Conservation (phyloP, 2,888 invertebrate species). For the Cordilura impudica region DNA sequence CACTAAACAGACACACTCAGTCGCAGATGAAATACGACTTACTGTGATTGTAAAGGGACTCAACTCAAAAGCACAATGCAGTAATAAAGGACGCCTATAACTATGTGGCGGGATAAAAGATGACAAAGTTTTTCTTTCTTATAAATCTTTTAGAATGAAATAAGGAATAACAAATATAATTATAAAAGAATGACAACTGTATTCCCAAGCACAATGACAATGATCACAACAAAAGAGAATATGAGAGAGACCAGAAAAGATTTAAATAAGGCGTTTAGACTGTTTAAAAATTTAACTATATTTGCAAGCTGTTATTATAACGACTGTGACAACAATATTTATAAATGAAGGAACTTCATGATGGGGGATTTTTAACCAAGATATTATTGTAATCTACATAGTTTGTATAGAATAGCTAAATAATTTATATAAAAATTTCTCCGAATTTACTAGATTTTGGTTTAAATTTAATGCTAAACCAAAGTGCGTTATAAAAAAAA, state of each 20-base stretch:
- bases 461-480: too few relatives aligned
- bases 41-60: slow-evolving; percentile 33
- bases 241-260: not conserved
- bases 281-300: too few relatives aligned
- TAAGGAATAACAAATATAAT: not conserved
- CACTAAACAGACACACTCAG: slow-evolving; percentile 18
- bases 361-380: too few relatives aligned
- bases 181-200: slow-evolving; percentile 34
- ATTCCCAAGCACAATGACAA: slow-evolving; percentile 28
- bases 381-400: too few relatives aligned
- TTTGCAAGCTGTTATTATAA: too few relatives aligned
- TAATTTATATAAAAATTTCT: too few relatives aligned
- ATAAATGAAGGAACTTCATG: too few relatives aligned
- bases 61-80: slow-evolving; percentile 41
- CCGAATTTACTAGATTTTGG: too few relatives aligned
- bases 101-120: slow-evolving; percentile 30
- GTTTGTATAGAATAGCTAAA: too few relatives aligned
- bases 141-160: not conserved
- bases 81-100: slow-evolving; percentile 40
- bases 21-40: slow-evolving; percentile 2
- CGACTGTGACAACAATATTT: too few relatives aligned
- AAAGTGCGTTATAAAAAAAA: too few relatives aligned
- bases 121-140: not conserved
- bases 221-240: slow-evolving; percentile 15
- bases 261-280: too few relatives aligned